Evolutionary conservation across 2,888 invertebrate genomes (phyloP).

Genomic region (Aphelenchoides bicaudatus): DNA sequence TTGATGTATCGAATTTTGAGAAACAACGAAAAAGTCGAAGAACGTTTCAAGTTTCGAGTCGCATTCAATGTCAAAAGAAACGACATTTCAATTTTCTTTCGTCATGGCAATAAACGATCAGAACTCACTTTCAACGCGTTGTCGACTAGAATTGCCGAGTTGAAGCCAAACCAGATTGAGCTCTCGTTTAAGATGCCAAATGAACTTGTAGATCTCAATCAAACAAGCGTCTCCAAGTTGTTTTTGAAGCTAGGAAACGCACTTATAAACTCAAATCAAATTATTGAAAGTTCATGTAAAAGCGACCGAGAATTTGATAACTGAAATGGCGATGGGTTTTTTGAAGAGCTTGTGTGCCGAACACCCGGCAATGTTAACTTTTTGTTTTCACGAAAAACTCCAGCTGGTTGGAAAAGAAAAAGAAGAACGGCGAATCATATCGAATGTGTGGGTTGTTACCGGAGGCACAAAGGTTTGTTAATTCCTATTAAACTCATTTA

Average conservation of each 20-base stretch:
- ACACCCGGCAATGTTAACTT: conserved; percentile 17
- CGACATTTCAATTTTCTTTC: too few species aligned
- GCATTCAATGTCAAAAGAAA: too few species aligned
- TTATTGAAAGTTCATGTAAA: too few species aligned
- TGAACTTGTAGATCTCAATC: conserved; percentile 7
- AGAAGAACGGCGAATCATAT: too few species aligned
- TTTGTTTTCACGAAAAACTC: not conserved
- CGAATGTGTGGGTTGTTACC: too few species aligned
- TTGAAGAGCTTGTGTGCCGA: conserved; percentile 37
- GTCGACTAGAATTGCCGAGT: not conserved
- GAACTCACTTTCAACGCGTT: not conserved
- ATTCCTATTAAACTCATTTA: conserved; percentile 25
- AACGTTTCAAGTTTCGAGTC: too few species aligned
- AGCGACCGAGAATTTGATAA: not conserved
- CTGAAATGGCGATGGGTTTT: conserved; percentile 25
- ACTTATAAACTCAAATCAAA: too few species aligned
- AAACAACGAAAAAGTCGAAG: too few species aligned
- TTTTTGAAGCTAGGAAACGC: conserved; percentile 6
- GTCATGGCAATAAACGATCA: not conserved
- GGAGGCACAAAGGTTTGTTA: not conserved
- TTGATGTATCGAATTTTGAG: too few species aligned
- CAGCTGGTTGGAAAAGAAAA: not conserved
- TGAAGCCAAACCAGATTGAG: not conserved
- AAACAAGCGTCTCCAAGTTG: not conserved
- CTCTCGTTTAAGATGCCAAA: not conserved